These are phyloP conservation scores for Etheostoma spectabile DNA, from an alignment of 2,113 vertebrate species.

Conservation along the genomic window DNA sequence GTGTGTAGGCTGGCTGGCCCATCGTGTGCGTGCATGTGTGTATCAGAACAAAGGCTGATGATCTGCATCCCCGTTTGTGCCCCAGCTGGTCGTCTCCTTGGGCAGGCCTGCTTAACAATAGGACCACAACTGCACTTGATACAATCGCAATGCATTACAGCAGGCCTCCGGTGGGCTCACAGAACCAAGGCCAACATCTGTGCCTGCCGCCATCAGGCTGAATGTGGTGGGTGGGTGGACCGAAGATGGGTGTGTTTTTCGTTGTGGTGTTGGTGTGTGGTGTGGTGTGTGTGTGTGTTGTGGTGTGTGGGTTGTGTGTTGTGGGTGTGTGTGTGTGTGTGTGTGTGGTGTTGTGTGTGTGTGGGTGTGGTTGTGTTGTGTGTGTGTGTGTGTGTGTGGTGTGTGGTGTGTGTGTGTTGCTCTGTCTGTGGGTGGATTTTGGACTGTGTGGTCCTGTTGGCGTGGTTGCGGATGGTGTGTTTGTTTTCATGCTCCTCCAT, in stretches of 20 bases:
- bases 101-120: slow-evolving; percentile 69
- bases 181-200: slow-evolving; percentile 49
- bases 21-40: slow-evolving; percentile 40
- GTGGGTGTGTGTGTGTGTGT: slow-evolving; percentile 38
- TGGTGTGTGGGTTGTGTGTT: slow-evolving; percentile 39
- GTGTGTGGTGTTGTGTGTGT: slow-evolving; percentile 41
- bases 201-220: slow-evolving; percentile 60
- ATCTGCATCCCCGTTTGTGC: slow-evolving; percentile 66
- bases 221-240: slow-evolving; percentile 60
- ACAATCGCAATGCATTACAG: slow-evolving; percentile 54
- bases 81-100: slow-evolving; percentile 75
- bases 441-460: slow-evolving; percentile 54
- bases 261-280: no score
- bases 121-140: slow-evolving; percentile 37
- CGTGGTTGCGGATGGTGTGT: slow-evolving; percentile 25
- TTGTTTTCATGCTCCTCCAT: background rate
- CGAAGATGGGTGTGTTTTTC: slow-evolving; percentile 55
- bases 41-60: slow-evolving; percentile 67
- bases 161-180: slow-evolving; percentile 52
- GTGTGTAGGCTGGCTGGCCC: slow-evolving; percentile 5
- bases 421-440: slow-evolving; percentile 56
- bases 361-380: slow-evolving; percentile 41
- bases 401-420: slow-evolving; percentile 20
- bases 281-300: slow-evolving; percentile 17
- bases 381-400: slow-evolving; percentile 19